Base-by-base conservation (phyloP, 2,113 vertebrate genomes). In the Anarrhichthys ocellatus region DNA sequence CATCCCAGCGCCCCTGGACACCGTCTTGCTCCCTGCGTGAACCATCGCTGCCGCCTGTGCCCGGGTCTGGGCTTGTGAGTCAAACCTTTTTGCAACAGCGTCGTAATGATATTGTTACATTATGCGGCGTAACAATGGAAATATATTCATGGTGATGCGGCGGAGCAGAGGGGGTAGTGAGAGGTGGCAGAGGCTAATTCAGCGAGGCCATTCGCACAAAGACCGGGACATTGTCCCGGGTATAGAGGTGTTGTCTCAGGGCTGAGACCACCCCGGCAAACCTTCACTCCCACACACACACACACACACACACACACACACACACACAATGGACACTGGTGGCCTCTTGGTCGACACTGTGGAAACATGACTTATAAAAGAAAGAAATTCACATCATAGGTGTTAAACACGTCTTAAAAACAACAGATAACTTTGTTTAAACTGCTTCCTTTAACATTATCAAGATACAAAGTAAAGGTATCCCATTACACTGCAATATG, bases 111-210 rank as follows among this genome's bases (percentile, higher is more conserved):
- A 82, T 65, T 85, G 85, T 88, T 65, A 66, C 58, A 40, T 87
- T 83, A 89, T 78, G 72, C 1, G 8, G 22, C 0, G 59, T 65
- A 48, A 91, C 90, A 92, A 91, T 80, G 50, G 61, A 52, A 59
- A 78, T 82, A 22, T 81, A 90, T 89, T 91, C 84, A 88, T 85
- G 73, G 81, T 8, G 76, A 63, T 70, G 59, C 6, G 74, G 24
- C 1, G 40, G 84, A 83, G 87, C 48, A 46, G 66, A 77, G 79
- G 73, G 44, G 76, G 54, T 50, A 85, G 81, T 7, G 44, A 86
- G 85, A 42, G 75, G 85, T 72, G 85, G 72, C 50, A 59, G 83
- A 71, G 82, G 83, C 80, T 90, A 89, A 91, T 82, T 83, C 83
- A 80, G 80, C 69, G 29, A 89, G 76, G 80, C 72, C 65, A 15